phyloP scores from a whole-genome alignment of 2,888 invertebrate species.

The Tipula lateralis region DNA sequence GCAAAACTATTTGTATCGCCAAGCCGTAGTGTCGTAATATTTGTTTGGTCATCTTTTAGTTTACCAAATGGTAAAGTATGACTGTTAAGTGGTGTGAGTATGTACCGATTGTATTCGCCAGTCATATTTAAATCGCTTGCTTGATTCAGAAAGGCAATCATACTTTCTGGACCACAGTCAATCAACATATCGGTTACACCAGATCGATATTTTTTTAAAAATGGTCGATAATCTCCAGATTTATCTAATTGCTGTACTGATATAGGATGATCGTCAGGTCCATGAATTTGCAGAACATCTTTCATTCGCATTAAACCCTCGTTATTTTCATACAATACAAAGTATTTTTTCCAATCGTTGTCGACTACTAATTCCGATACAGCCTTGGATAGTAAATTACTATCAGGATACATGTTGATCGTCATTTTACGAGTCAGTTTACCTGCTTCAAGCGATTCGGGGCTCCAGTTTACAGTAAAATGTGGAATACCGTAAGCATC shows the following conservation, averaged over 20 bases:
- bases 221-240: conserved; percentile 55
- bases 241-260: conserved; percentile 62
- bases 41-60: conserved; percentile 46
- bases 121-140: conserved; percentile 77
- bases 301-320: conserved; percentile 73
- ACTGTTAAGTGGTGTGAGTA: conserved; percentile 51
- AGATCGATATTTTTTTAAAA: conserved; percentile 69
- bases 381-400: conserved; percentile 61
- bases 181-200: conserved; percentile 68
- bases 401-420: conserved; percentile 67
- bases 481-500: conserved; percentile 61
- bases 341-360: conserved; percentile 74
- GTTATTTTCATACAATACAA: conserved; percentile 77
- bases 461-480: conserved; percentile 57
- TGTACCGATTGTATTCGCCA: conserved; percentile 67
- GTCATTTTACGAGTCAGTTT: conserved; percentile 52
- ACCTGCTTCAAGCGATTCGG: conserved; percentile 48
- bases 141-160: conserved; percentile 63
- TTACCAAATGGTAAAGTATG: conserved; percentile 52
- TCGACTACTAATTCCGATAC: conserved; percentile 67
- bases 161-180: conserved; percentile 65
- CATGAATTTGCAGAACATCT: conserved; percentile 69
- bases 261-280: conserved; percentile 61
- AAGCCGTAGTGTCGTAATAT: conserved; percentile 46
- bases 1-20: conserved; percentile 48